Base-by-base conservation (phyloP, 1,140 invertebrate genomes). In the Lepidostoma basale region DNA sequence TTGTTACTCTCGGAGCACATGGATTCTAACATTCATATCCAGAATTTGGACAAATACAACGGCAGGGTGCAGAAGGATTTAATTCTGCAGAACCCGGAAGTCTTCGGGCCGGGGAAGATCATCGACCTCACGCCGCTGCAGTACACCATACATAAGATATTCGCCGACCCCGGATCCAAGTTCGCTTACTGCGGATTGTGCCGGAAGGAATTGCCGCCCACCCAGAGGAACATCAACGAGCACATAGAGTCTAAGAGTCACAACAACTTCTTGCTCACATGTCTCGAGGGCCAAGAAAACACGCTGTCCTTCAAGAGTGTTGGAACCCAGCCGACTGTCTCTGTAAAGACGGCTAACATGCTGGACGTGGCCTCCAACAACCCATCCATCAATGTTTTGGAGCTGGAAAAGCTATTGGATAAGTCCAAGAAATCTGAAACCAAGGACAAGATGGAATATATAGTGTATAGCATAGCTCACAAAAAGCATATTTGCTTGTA, bases 101-200 rank as follows among this genome's bases (percentile, higher is more conserved):
- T 66, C 8, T 72, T 72, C 14, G 70, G 66, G 0, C 56, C 47
- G 9, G 39, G 16, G 10, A 52, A 59, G n/a, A 54, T 54, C 26
- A 67, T 68, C 26, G 22, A 62, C 22, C 26, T 72, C 16, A 68
- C 52, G 3, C 58, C 58, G 18, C 22, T 62, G 8, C 70, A 72
- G 28, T 66, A 44, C 10, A 56, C 66, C 6, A 40, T 72, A 14
- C 59, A 72, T 42, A 72, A 72, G 39, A 69, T 72, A 28, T 72
- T 72, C 28, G 70, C 69, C 0, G 70, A 72, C 28, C 70, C 70
- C 14, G 45, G 45, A n/a, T 33, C 47, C 3, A 72, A 72, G 45
- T 68, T 62, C 18, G 66, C 70, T 1, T 72, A 72, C 40, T 72
- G 70, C 22, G 70, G 70, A 1, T 14, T 69, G 8, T 72, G 70